Percentiles rank a stretch among this genome's conserved stretches.
These are phyloP conservation scores for Oncorhynchus tshawytscha DNA, from an alignment of 2,113 vertebrate genomes.

Conservation along the genomic window DNA sequence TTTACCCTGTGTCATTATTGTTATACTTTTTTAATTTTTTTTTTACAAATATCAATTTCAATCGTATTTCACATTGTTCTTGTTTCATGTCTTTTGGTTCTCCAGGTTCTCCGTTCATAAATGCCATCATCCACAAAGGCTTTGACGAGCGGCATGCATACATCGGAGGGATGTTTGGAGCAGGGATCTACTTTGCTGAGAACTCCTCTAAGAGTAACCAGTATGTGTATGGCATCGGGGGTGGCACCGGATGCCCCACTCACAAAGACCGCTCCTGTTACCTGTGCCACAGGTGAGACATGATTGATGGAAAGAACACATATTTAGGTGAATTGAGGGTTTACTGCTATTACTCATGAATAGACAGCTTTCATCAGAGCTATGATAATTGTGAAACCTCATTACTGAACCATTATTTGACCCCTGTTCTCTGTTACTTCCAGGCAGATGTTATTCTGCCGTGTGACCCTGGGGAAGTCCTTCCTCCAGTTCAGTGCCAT, in stretches of 20 bases:
- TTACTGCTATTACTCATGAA: too few species aligned
- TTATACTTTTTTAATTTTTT: too few species aligned
- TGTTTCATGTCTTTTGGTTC: neutral
- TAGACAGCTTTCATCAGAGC: too few species aligned
- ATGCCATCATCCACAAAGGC: conserved; percentile 99
- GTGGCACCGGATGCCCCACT: conserved; percentile 94
- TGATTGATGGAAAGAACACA: neutral
- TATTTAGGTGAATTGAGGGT: too few species aligned
- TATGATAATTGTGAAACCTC: too few species aligned
- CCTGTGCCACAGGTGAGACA: conserved; percentile 87
- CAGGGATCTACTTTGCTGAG: conserved; percentile 98
- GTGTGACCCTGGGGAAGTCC: conserved; percentile 97
- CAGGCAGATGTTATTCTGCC: conserved; percentile 98
- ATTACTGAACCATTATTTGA: neutral
- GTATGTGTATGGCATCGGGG: conserved; percentile 97
- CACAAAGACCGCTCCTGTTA: conserved; percentile 98
- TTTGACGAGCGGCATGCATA: conserved; percentile 98
- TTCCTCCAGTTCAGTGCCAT: conserved; percentile 99
- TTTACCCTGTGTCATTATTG: too few species aligned
- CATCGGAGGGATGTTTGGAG: conserved; percentile 98
- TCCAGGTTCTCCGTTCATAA: conserved; percentile 96
- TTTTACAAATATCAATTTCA: neutral
- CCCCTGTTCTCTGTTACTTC: conserved; percentile 10
- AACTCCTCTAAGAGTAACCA: conserved; percentile 99
- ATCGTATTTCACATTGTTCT: neutral